phyloP scores from a whole-genome alignment of 2,888 invertebrate genomes.

The Tenthredo notha region DNA sequence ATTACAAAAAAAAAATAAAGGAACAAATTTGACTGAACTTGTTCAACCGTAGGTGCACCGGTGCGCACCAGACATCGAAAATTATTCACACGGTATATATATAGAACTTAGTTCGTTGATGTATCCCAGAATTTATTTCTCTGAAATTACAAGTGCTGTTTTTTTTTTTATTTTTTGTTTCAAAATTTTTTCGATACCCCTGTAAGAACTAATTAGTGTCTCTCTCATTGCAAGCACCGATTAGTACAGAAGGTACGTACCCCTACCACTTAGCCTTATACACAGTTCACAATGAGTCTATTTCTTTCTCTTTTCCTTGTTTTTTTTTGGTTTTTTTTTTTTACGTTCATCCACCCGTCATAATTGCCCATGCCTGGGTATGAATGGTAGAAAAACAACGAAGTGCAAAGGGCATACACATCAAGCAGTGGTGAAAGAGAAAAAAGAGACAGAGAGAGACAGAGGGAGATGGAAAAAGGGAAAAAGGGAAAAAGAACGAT shows the following conservation, averaged over 20 bases:
- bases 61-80: neutral
- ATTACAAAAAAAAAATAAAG: no score
- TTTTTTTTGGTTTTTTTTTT: neutral
- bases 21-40: no score
- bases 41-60: neutral
- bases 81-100: neutral
- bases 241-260: neutral
- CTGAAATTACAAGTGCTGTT: neutral
- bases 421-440: neutral
- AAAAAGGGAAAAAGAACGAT: neutral
- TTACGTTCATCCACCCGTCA: conserved; percentile 6
- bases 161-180: neutral
- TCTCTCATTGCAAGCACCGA: neutral
- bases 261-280: neutral
- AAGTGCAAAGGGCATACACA: conserved; percentile 15
- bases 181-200: neutral
- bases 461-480: neutral
- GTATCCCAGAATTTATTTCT: neutral
- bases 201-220: conserved; percentile 11
- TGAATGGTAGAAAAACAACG: conserved; percentile 12
- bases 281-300: neutral
- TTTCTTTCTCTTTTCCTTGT: neutral
- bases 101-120: neutral
- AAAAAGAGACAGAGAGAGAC: neutral
- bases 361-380: conserved; percentile 2